Evolutionary conservation across 2,888 invertebrate genomes (phyloP).

Genomic region (Xestia xanthographa): DNA sequence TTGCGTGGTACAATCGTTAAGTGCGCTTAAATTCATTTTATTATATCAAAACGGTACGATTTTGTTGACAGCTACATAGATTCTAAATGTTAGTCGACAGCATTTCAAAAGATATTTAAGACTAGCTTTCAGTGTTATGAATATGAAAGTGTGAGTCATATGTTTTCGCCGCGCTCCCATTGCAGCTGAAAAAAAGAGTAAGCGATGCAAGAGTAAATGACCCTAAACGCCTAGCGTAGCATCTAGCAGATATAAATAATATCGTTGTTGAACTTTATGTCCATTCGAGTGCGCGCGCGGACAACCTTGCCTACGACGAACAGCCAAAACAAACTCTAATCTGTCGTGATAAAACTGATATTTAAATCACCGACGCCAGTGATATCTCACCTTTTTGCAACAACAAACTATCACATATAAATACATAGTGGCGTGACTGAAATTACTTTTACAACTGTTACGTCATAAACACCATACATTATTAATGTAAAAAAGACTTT

Average conservation of each 20-base stretch:
- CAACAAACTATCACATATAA: conserved; percentile 75
- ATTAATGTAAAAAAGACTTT: conserved; percentile 78
- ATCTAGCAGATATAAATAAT: conserved; percentile 86
- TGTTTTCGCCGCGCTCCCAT: conserved; percentile 69
- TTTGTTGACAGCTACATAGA: conserved; percentile 65
- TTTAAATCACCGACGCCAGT: conserved; percentile 64
- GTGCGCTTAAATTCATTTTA: conserved; percentile 68
- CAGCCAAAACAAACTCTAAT: conserved; percentile 71
- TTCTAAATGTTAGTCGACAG: conserved; percentile 48
- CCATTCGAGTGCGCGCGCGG: conserved; percentile 66
- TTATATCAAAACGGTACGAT: conserved; percentile 62
- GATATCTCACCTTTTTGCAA: conserved; percentile 72
- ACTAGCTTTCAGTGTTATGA: conserved; percentile 49
- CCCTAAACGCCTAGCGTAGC: conserved; percentile 83
- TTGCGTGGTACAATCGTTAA: conserved; percentile 68
- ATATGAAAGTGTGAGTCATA: conserved; percentile 60
- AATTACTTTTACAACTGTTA: conserved; percentile 78
- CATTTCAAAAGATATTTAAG: conserved; percentile 46
- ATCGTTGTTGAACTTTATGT: conserved; percentile 79
- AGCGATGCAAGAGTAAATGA: conserved; percentile 82
- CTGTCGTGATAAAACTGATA: conserved; percentile 69
- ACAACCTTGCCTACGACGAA: conserved; percentile 52
- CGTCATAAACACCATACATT: conserved; percentile 73
- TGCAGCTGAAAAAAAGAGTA: conserved; percentile 77
- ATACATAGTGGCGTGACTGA: conserved; percentile 86